Evolutionary conservation across 2,797 vertebrate species (phyloP).

Genomic region (Clarias pachynema): DNA sequence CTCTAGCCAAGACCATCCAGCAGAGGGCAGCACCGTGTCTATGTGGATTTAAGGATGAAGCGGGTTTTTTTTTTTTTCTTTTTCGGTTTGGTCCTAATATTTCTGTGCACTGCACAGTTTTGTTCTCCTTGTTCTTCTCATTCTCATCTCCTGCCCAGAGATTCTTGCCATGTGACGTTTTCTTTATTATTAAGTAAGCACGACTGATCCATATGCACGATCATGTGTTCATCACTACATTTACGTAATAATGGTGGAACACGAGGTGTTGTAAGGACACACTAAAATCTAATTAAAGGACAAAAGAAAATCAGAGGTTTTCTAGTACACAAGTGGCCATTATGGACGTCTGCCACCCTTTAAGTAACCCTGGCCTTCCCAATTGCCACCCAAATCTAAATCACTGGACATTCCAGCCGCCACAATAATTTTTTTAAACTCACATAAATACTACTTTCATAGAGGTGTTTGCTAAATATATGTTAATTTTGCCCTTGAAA

Average conservation of each 20-base stretch:
- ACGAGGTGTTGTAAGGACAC: neutral
- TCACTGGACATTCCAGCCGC: neutral
- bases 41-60: neutral
- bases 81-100: neutral
- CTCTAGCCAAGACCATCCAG: neutral
- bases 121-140: neutral
- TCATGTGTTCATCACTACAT: neutral
- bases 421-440: neutral
- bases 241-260: neutral
- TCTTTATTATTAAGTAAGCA: neutral
- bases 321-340: neutral
- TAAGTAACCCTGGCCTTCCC: neutral
- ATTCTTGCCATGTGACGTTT: neutral
- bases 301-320: neutral
- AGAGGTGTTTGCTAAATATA: neutral
- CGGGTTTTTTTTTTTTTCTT: neutral
- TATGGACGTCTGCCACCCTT: neutral
- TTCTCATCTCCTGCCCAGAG: neutral
- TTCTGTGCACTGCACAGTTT: neutral
- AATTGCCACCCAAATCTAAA: neutral
- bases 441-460: no score
- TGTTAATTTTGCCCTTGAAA: neutral
- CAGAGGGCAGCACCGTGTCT: conserved; percentile 23
- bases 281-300: neutral
- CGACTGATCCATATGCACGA: neutral